phyloP scores from a whole-genome alignment of 2,797 vertebrate species.

The Rhinophrynus dorsalis region DNA sequence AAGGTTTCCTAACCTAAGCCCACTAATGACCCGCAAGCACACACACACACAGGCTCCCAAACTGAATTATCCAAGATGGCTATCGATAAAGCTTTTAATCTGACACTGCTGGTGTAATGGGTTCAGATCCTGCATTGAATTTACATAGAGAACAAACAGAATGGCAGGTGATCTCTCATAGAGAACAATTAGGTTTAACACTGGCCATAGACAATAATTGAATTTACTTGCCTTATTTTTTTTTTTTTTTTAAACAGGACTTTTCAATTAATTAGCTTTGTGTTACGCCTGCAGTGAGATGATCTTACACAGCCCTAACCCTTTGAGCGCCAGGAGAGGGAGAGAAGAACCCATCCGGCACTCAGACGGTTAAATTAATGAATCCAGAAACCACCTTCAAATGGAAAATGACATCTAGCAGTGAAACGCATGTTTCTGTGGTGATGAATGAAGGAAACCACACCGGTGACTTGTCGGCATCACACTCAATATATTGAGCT shows the following conservation, averaged over 20 bases:
- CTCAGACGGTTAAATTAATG: too few species aligned
- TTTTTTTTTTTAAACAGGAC: too few species aligned
- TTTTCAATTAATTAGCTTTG: slow-evolving; percentile 1
- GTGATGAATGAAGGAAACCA: too few species aligned
- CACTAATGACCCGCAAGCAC: neutral
- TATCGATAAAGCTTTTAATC: slow-evolving; percentile 35
- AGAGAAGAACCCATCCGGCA: too few species aligned
- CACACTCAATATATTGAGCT: too few species aligned
- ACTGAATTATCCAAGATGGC: neutral
- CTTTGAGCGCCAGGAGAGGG: too few species aligned
- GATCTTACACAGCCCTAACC: too few species aligned
- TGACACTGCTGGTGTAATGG: slow-evolving; percentile 1
- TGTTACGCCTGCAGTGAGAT: neutral
- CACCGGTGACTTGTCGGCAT: too few species aligned
- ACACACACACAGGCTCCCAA: neutral
- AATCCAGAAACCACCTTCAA: too few species aligned
- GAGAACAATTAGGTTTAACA: neutral
- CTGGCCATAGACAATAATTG: neutral
- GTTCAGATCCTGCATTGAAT: slow-evolving; percentile 1
- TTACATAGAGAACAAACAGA: neutral
- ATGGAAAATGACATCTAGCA: too few species aligned
- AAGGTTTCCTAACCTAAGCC: slow-evolving; percentile 25
- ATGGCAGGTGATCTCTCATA: neutral
- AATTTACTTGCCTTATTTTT: neutral
- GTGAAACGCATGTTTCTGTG: too few species aligned